Percentiles rank a stretch among this genome's conserved stretches.
Conservation (phyloP, 2,797 vertebrate species). For the Alauda arvensis region DNA sequence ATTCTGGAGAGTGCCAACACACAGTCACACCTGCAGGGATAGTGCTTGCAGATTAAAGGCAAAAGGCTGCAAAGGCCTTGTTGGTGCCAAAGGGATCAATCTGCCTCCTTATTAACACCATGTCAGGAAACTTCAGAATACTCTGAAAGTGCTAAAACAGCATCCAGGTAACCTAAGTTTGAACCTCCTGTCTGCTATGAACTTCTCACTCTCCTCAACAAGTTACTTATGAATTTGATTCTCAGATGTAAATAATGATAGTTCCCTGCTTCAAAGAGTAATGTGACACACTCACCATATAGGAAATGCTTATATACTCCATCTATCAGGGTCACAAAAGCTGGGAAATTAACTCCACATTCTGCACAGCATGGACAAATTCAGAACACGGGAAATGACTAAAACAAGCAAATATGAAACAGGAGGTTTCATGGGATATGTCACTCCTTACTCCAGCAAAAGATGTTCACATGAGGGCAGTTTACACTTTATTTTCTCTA, state of each 20-base stretch:
- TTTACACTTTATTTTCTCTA: not conserved
- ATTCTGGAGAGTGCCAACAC: not conserved
- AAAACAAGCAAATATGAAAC: conserved; percentile 14
- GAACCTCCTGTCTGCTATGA: not conserved
- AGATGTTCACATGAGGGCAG: not conserved
- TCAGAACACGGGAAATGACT: not conserved
- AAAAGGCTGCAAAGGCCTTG: not conserved
- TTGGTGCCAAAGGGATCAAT: rapidly evolving
- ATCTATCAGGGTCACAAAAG: not conserved
- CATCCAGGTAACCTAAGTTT: not conserved
- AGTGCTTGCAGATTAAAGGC: not conserved
- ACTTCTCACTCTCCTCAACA: not conserved
- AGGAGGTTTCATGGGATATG: not conserved
- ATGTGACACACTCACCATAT: not conserved
- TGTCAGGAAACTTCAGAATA: not conserved
- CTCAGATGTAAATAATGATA: not conserved
- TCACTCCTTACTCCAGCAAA: not conserved
- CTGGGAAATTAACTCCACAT: conserved; percentile 38
- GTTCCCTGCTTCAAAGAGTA: not conserved
- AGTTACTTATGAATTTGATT: not conserved
- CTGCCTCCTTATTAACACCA: not conserved
- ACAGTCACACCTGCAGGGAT: not conserved
- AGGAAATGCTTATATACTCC: not conserved
- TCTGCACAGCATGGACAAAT: not conserved
- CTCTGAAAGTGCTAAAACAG: not conserved